These are phyloP conservation scores for Muschampia plurimacula DNA, from an alignment of 2,888 invertebrate species.

Conservation along the genomic window DNA sequence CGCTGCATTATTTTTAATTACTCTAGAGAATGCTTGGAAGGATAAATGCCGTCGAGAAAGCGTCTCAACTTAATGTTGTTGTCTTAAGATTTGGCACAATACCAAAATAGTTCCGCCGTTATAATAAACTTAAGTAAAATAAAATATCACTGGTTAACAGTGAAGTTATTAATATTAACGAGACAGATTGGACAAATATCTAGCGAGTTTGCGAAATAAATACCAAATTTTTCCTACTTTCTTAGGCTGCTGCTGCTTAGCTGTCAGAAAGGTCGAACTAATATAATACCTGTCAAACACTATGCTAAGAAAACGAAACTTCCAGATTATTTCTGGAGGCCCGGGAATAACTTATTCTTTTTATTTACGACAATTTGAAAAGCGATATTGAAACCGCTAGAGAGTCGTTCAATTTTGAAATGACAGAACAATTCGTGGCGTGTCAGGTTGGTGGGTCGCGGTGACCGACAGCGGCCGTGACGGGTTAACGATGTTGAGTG, in stretches of 20 bases:
- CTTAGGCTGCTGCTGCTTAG: background rate
- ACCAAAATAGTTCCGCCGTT: slow-evolving; percentile 45
- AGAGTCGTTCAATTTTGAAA: slow-evolving; percentile 36
- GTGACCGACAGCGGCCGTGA: slow-evolving; percentile 27
- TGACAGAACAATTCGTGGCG: slow-evolving; percentile 55
- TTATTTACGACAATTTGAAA: slow-evolving; percentile 25
- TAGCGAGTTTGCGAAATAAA: slow-evolving; percentile 27
- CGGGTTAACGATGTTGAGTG: slow-evolving; percentile 23
- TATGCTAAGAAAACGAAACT: slow-evolving; percentile 15
- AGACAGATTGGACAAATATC: slow-evolving; percentile 19
- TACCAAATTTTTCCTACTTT: slow-evolving; percentile 22
- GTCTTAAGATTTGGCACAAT: slow-evolving; percentile 48
- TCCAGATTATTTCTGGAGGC: slow-evolving; percentile 19
- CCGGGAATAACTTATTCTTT: slow-evolving; percentile 24
- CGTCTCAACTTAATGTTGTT: slow-evolving; percentile 45
- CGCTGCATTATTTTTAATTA: slow-evolving; percentile 39
- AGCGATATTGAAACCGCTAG: slow-evolving; percentile 24
- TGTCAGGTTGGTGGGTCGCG: slow-evolving; percentile 40
- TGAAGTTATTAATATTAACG: slow-evolving; percentile 33
- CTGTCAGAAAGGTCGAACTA: slow-evolving; percentile 22
- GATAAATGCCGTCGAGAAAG: slow-evolving; percentile 36
- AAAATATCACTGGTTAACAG: too few species aligned
- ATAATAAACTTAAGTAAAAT: slow-evolving; percentile 37
- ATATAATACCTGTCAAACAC: slow-evolving; percentile 22
- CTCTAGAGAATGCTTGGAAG: slow-evolving; percentile 31